Percentiles rank a stretch among this genome's conserved stretches.
Conservation (phyloP, 2,797 vertebrate species). For the Hemitrygon akajei region DNA sequence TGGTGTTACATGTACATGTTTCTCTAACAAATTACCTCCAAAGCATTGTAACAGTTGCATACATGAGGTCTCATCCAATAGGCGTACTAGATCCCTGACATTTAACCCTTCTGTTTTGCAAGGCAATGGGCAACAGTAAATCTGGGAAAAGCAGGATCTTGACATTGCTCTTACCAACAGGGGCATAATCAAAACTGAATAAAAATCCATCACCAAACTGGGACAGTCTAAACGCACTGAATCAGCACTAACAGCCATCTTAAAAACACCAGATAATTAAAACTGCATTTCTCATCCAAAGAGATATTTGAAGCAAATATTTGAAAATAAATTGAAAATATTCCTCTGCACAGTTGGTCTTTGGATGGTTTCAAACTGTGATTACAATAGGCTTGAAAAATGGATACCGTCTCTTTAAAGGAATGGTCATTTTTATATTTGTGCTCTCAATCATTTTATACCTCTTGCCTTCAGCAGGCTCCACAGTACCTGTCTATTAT, state of each 20-base stretch:
- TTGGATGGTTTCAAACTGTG: slow-evolving; percentile 20
- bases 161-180: neutral
- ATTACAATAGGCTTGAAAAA: neutral
- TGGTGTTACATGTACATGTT: neutral
- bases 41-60: neutral
- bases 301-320: neutral
- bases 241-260: neutral
- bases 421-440: slow-evolving; percentile 31
- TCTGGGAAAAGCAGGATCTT: neutral
- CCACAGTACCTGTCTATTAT: slow-evolving; percentile 33
- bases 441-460: slow-evolving; percentile 32
- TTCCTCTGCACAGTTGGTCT: neutral
- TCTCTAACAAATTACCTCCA: neutral
- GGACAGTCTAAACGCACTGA: neutral
- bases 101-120: neutral
- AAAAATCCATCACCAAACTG: too few relatives aligned
- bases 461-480: slow-evolving; percentile 22
- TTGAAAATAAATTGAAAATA: neutral
- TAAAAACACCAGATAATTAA: neutral
- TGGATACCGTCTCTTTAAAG: slow-evolving; percentile 10
- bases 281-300: neutral
- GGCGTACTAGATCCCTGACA: neutral
- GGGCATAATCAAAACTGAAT: neutral
- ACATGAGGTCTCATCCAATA: too few relatives aligned
- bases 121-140: neutral